Percentiles rank a stretch among this genome's conserved stretches.
Evolutionary conservation across 2,113 vertebrate genomes (phyloP).

Genomic region (Acrocephalus arundinaceus): DNA sequence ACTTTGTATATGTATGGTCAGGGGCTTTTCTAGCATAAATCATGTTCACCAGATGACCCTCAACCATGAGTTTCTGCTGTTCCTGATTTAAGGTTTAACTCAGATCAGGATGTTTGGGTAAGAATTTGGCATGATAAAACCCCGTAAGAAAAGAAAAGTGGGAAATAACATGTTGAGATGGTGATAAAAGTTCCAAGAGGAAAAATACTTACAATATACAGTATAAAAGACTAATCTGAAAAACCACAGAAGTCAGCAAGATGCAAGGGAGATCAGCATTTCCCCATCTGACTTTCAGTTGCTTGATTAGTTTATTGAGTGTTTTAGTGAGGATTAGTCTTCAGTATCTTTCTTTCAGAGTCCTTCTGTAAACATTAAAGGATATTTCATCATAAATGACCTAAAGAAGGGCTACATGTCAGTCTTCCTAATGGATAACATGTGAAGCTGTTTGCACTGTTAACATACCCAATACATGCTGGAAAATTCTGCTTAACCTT

Average conservation of each 20-base stretch:
- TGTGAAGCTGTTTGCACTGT: not conserved
- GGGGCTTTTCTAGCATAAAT: not conserved
- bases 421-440: not conserved
- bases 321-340: not conserved
- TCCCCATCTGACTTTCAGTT: not conserved
- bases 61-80: not conserved
- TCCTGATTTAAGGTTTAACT: not conserved
- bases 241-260: not conserved
- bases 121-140: not conserved
- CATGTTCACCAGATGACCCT: not conserved
- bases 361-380: not conserved
- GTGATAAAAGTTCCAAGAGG: not conserved
- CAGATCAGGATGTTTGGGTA: not conserved
- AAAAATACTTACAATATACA: not conserved
- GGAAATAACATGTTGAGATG: not conserved
- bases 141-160: not conserved
- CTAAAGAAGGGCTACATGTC: not conserved
- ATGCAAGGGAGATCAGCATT: not conserved
- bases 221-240: not conserved
- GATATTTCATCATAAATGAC: not conserved
- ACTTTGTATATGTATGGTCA: not conserved
- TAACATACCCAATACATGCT: not conserved
- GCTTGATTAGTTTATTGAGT: not conserved
- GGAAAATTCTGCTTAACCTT: not conserved
- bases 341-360: not conserved